These are phyloP conservation scores for Lamproptera curius DNA, from an alignment of 2,888 invertebrate genomes.

Conservation along the genomic window DNA sequence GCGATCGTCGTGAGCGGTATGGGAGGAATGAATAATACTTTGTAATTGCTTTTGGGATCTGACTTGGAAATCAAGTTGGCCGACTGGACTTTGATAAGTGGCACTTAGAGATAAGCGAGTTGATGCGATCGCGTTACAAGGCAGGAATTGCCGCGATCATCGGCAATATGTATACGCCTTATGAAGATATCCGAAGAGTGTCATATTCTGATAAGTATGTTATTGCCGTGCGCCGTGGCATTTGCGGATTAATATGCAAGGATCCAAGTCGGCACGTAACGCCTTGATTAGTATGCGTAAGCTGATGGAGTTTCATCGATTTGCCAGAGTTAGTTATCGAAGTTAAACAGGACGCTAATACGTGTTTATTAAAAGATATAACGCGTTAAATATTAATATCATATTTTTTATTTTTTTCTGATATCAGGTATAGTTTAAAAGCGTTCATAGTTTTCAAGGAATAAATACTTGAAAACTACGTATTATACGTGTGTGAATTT, in stretches of 20 bases:
- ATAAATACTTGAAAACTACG: too few relatives aligned
- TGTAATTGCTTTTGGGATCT: slow-evolving; percentile 58
- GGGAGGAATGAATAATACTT: slow-evolving; percentile 59
- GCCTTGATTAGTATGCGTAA: slow-evolving; percentile 10
- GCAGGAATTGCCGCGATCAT: slow-evolving; percentile 21
- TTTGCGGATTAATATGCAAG: slow-evolving; percentile 23
- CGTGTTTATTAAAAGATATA: background rate
- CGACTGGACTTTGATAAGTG: slow-evolving; percentile 46
- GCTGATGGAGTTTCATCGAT: background rate
- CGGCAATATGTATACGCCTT: slow-evolving; percentile 20
- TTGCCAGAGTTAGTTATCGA: background rate
- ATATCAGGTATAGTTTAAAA: background rate
- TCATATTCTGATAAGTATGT: slow-evolving; percentile 11
- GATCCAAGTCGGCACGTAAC: slow-evolving; percentile 1
- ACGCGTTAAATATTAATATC: background rate
- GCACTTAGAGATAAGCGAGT: slow-evolving; percentile 35
- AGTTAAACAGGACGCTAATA: background rate
- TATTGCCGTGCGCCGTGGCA: slow-evolving; percentile 7
- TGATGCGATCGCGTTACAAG: slow-evolving; percentile 45
- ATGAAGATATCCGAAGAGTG: slow-evolving; percentile 15
- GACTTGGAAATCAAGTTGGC: slow-evolving; percentile 48
- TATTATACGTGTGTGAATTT: slow-evolving; percentile 1
- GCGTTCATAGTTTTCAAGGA: too few relatives aligned
- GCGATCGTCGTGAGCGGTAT: slow-evolving; percentile 50
- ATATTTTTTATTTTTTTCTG: background rate